phyloP scores from a whole-genome alignment of 1,140 invertebrate species.

The Armadillidium nasatum region DNA sequence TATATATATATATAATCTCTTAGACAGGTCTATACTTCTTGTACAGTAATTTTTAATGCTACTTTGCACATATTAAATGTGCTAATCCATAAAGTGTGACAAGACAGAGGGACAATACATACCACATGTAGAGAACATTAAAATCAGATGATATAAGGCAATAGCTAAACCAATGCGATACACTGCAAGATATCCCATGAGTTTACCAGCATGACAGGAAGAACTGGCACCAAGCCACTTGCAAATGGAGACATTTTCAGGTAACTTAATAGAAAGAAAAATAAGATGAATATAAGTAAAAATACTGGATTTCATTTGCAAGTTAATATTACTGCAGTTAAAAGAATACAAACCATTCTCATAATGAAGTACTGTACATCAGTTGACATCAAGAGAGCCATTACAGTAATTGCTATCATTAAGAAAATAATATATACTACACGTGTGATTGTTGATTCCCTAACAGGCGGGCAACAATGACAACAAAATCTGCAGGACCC shows the following conservation, averaged over 20 bases:
- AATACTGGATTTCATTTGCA: no score
- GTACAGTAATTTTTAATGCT: no score
- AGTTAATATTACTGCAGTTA: no score
- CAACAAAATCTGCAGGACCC: not conserved
- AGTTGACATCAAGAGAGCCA: not conserved
- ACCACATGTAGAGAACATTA: conserved; percentile 32
- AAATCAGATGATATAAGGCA: conserved; percentile 49
- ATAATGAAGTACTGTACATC: not conserved
- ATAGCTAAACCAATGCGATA: conserved; percentile 53
- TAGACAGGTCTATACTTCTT: no score
- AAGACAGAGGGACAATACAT: not conserved
- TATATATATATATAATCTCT: no score
- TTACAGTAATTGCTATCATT: not conserved
- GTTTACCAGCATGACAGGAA: conserved; percentile 1
- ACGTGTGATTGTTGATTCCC: not conserved
- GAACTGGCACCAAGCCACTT: not conserved
- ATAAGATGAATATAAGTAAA: no score
- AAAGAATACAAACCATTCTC: not conserved
- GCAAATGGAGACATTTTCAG: not conserved
- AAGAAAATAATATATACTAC: not conserved
- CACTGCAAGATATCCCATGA: conserved; percentile 52
- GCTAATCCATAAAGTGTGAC: no score
- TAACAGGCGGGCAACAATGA: not conserved
- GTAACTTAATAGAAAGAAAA: not conserved
- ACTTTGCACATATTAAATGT: no score